Evolutionary conservation across 37 sponge, comb jelly and placozoan species (phyloP), one percentile per base, ranked within the genome.

Genomic region (Axinella damicornis): DNA sequence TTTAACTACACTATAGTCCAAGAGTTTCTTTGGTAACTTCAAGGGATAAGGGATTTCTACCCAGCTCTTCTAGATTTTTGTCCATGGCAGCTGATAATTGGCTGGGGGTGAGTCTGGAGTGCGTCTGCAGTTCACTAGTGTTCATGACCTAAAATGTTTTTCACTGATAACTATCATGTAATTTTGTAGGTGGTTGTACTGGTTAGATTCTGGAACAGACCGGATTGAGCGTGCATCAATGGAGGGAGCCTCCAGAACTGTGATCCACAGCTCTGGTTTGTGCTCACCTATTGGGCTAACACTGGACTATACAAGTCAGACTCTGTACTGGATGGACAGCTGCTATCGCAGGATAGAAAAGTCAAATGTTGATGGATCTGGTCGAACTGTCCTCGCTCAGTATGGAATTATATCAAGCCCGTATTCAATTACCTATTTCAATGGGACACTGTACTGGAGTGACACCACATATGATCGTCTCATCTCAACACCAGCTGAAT

Each of bases 271-370:
- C 74, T 34, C 79, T 2, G 34, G 54, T 5, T 60, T 89, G 0
- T 20, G 27, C 40, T 61, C 39, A 56, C 74, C 90, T 2, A 58
- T 31, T 9, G 92, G 74, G 4, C 35, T 91, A 35, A 79, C 87
- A 27, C 21, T 84, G 62, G 92, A 91, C 74, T 91, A 85, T 85
- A 15, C 71, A 0, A 80, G 52, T n/a, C 69, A 52, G 69, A 76
- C 69, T 40, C 71, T 94, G 37, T 94, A 90, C 76, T 94, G 87
- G 87, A 36, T 74, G 4, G 94, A 94, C 35, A 30, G 28, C 6
- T 64, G 39, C 6, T 28, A n/a, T 6, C 56, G 58, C 22, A 32
- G 60, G 58, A 76, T 76, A 33, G 60, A 57, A 9, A 35, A 19
- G 11, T 57, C 38, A 18, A 35, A 76, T 36, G 11, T 58, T 17